A percentile compares a stretch with the other conserved stretches of the same genome.
Conservation (phyloP, 1,140 invertebrate species). For the Papilio polyxenes region DNA sequence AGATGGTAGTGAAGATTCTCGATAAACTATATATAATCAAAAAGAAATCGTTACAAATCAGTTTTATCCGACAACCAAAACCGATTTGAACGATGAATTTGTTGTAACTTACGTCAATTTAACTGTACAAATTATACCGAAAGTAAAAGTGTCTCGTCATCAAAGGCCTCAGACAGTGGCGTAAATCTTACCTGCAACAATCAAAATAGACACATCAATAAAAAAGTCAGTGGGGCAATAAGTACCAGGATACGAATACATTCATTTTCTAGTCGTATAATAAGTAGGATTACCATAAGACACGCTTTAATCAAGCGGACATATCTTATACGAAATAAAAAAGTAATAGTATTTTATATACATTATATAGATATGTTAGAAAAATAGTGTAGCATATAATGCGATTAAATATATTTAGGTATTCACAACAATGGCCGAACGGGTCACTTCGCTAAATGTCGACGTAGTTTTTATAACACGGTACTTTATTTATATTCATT, state of each 20-base stretch:
- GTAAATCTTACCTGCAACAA: conserved; percentile 59
- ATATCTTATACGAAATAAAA: neutral
- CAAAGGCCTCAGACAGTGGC: conserved; percentile 44
- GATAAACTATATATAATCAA: conserved; percentile 1
- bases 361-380: too few species aligned
- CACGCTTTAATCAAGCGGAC: neutral
- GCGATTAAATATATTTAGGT: conserved; percentile 20
- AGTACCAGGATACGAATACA: conserved; percentile 44
- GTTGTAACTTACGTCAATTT: conserved; percentile 40
- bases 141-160: conserved; percentile 55
- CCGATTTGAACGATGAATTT: conserved; percentile 40
- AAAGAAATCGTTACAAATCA: conserved; percentile 36
- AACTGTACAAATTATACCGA: conserved; percentile 40
- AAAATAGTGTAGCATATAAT: conserved; percentile 31
- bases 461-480: conserved; percentile 20
- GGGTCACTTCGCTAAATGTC: conserved; percentile 23
- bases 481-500: neutral
- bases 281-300: conserved; percentile 41
- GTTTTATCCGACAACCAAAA: conserved; percentile 28
- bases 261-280: conserved; percentile 48
- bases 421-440: neutral
- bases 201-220: conserved; percentile 52
- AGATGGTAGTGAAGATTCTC: neutral
- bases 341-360: neutral
- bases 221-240: conserved; percentile 48